phyloP scores from a whole-genome alignment of 2,797 vertebrate species.

The Pseudocheirus occidentalis region DNA sequence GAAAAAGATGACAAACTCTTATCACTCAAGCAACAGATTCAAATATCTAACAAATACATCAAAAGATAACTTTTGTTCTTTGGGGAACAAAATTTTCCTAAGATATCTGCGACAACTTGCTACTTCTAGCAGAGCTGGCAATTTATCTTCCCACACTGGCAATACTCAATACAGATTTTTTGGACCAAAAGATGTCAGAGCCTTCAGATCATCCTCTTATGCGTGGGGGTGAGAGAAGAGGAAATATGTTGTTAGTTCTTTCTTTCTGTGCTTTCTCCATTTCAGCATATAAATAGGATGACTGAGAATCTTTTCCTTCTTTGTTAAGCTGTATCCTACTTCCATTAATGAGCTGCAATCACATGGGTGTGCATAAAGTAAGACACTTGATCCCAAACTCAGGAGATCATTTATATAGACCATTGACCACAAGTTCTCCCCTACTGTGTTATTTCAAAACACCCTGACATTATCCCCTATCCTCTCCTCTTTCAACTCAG shows the following conservation, averaged over 20 bases:
- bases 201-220: constrained; percentile 34
- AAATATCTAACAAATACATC: not conserved
- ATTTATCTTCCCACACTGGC: constrained; percentile 28
- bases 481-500: not conserved
- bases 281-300: not conserved
- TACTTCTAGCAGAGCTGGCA: constrained; percentile 37
- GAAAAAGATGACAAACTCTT: not conserved
- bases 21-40: not conserved
- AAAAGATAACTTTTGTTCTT: constrained; percentile 35
- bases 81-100: constrained; percentile 15
- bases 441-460: not conserved
- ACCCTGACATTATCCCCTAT: not conserved
- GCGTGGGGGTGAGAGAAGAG: constrained; percentile 7
- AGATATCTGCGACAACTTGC: constrained; percentile 30
- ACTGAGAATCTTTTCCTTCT: not conserved
- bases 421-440: not conserved
- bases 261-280: constrained; percentile 34
- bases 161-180: constrained; percentile 14
- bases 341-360: not conserved
- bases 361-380: not conserved
- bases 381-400: not conserved
- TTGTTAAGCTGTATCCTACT: not conserved
- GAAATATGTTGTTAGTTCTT: constrained; percentile 9
- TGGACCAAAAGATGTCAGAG: not conserved
- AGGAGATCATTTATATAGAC: not conserved